Percentiles rank a stretch among this genome's conserved stretches.
Conservation (phyloP, 2,888 invertebrate species). For the Macrosiphum euphorbiae region DNA sequence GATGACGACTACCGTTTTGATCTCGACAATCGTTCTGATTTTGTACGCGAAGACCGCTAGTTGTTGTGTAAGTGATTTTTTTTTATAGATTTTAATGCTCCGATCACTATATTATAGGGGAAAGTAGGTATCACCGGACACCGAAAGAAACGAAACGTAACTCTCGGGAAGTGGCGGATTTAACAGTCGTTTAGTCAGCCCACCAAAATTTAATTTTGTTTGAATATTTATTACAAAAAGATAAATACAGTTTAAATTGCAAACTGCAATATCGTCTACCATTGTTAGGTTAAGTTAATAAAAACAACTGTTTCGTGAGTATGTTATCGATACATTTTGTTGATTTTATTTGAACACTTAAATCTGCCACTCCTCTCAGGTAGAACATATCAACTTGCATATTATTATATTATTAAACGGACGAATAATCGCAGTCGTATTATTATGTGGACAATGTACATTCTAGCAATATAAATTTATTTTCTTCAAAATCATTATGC, state of each 20-base stretch:
- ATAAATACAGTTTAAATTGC: no score
- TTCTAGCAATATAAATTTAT: background rate
- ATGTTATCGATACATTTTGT: no score
- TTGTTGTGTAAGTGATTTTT: slow-evolving; percentile 18
- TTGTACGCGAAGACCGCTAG: background rate
- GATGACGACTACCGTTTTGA: background rate
- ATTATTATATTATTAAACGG: background rate
- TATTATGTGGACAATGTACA: background rate
- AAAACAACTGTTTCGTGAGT: no score
- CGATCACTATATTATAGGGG: background rate
- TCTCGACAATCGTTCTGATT: background rate
- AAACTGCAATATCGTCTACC: no score
- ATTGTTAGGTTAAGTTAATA: no score
- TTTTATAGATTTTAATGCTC: background rate
- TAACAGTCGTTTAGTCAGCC: no score
- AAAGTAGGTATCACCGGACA: background rate
- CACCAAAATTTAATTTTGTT: no score
- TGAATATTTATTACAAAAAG: no score
- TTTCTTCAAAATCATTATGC: background rate
- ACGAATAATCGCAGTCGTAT: background rate
- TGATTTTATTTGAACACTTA: no score
- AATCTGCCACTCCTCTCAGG: background rate
- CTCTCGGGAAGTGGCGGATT: no score
- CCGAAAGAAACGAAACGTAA: background rate
- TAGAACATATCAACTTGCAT: background rate